Conservation (phyloP, 2,888 invertebrate species). For the Fragum fragum region DNA sequence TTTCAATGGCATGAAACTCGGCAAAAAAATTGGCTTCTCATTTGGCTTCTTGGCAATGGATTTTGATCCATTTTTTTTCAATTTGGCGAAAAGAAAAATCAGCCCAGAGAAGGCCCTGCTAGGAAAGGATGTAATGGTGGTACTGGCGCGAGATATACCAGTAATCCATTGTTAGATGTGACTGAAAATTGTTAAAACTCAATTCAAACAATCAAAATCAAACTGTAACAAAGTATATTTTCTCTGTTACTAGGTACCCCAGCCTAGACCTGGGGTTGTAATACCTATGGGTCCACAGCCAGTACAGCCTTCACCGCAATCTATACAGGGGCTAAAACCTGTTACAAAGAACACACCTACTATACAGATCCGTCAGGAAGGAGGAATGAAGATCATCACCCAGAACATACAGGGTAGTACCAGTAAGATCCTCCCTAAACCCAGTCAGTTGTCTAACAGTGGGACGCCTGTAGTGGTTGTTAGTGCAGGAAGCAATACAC, state of each 20-base stretch:
- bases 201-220: too few relatives aligned
- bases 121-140: too few relatives aligned
- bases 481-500: conserved; percentile 7
- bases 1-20: too few relatives aligned
- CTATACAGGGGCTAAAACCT: conserved; percentile 77
- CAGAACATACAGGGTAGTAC: conserved; percentile 69
- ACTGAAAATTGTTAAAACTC: too few relatives aligned
- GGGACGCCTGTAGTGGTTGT: conserved; percentile 30
- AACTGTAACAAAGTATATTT: too few relatives aligned
- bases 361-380: conserved; percentile 85
- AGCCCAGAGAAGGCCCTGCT: too few relatives aligned
- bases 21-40: too few relatives aligned
- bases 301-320: conserved; percentile 76
- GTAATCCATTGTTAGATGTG: too few relatives aligned
- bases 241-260: conserved; percentile 57
- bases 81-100: too few relatives aligned
- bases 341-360: conserved; percentile 77
- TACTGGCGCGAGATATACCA: too few relatives aligned
- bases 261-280: conserved; percentile 80
- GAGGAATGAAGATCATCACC: conserved; percentile 72
- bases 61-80: too few relatives aligned
- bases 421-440: conserved; percentile 84
- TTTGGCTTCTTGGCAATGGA: too few relatives aligned
- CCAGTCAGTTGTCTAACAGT: conserved; percentile 69
- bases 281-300: conserved; percentile 82